Evolutionary conservation across 1,140 invertebrate species (phyloP).

Genomic region (Microplitis demolitor): DNA sequence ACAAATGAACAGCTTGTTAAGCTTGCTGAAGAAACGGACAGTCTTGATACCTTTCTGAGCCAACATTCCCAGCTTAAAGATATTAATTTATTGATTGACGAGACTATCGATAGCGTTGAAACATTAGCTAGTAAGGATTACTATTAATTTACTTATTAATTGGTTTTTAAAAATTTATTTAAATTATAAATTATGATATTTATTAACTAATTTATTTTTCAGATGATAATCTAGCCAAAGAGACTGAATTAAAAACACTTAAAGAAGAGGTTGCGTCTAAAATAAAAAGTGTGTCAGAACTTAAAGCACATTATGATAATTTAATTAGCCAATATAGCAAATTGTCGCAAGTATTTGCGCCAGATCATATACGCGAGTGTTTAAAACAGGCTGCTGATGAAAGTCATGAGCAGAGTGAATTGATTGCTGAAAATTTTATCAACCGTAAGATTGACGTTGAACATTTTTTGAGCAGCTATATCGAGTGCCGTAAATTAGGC

Average conservation of each 20-base stretch:
- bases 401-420: slow-evolving; percentile 76
- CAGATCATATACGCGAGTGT: slow-evolving; percentile 74
- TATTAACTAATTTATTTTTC: slow-evolving; percentile 29
- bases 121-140: slow-evolving; percentile 69
- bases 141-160: no score
- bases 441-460: slow-evolving; percentile 76
- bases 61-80: slow-evolving; percentile 70
- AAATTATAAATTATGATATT: slow-evolving; percentile 15
- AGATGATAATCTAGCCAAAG: slow-evolving; percentile 73
- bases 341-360: slow-evolving; percentile 73
- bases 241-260: slow-evolving; percentile 67
- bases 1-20: slow-evolving; percentile 72
- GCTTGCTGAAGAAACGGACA: slow-evolving; percentile 70
- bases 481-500: slow-evolving; percentile 71
- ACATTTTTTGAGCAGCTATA: slow-evolving; percentile 72
- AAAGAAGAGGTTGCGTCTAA: slow-evolving; percentile 67
- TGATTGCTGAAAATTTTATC: slow-evolving; percentile 76
- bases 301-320: slow-evolving; percentile 73
- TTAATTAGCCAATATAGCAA: slow-evolving; percentile 72
- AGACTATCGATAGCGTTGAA: slow-evolving; percentile 74
- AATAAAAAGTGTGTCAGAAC: slow-evolving; percentile 68
- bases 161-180: slow-evolving; percentile 22
- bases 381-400: slow-evolving; percentile 67
- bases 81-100: slow-evolving; percentile 71
- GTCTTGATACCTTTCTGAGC: slow-evolving; percentile 73